Base-by-base conservation (phyloP, 1,140 invertebrate genomes). In the Cydia pomonella region DNA sequence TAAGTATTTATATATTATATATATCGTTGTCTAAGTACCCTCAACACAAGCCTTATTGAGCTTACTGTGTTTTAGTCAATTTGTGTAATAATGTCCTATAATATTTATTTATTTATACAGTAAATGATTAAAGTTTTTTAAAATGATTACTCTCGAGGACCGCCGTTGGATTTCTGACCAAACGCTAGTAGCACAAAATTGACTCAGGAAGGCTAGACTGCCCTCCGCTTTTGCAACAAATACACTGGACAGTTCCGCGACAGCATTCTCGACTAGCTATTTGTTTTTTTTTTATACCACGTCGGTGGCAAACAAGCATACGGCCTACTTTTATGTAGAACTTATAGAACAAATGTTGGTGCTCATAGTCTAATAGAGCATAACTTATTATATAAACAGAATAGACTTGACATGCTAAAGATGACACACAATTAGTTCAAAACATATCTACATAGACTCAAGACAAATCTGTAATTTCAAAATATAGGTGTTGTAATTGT, bases 311-410 rank as follows among this genome's bases (percentile, higher is more conserved):
- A n/a, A n/a, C n/a, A n/a, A n/a, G n/a, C n/a, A n/a, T n/a, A n/a
- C n/a, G 59, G 59, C 59, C 59, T n/a, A 2, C 25, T 63, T 5
- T 23, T 9, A 2, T 63, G 1, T 23, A 23, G 4, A 63, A 23
- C 59, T 5, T 63, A 25, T 13, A 10, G 59, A 63, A 63, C 59
- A 1, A 63, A 63, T 63, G 18, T 63, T 23, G 21, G 59, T 1
- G 25, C 18, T 25, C 59, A 63, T 63, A n/a, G 13, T 4, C 0
- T 50, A 18, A 50, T 50, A 50, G 47, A 50, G 47, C 47, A 50
- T 18, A 50, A 50, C 4, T 18, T 50, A 41, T 41, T 71, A 41
- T 71, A 12, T 72, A 73, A 47, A 76, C 50, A 66, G 25, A 41
- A 73, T 18, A 74, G 75, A 41, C 2, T 10, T 7, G 16, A 33